A percentile compares a stretch with the other conserved stretches of the same genome.
Evolutionary conservation across 2,113 vertebrate species (phyloP).

Genomic region (Turdus rufiventris): DNA sequence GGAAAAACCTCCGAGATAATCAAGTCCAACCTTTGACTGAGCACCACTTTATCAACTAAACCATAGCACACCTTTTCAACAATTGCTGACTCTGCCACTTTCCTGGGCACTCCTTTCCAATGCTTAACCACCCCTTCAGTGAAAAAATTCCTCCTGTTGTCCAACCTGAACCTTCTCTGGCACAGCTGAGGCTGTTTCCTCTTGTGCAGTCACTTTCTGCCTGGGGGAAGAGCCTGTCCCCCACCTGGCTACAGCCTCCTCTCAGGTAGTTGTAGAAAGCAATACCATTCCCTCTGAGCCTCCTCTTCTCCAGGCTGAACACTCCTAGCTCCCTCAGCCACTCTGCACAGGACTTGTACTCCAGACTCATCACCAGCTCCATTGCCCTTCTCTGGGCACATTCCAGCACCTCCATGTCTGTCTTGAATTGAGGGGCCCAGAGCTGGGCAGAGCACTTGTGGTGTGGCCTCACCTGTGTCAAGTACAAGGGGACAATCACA

Average conservation of each 20-base stretch:
- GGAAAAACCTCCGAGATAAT: background rate
- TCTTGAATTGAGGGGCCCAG: background rate
- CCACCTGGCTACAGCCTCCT: background rate
- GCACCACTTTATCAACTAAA: background rate
- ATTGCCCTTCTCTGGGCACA: background rate
- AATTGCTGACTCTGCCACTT: background rate
- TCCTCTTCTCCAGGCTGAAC: background rate
- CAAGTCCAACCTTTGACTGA: background rate
- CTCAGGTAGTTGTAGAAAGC: background rate
- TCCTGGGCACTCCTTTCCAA: background rate
- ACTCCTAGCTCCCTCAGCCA: background rate
- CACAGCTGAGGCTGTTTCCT: background rate
- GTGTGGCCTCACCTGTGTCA: background rate
- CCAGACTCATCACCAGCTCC: background rate
- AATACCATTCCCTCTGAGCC: background rate
- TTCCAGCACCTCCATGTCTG: background rate
- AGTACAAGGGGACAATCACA: background rate
- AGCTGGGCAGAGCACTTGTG: background rate
- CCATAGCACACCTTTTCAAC: background rate
- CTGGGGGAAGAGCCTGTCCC: background rate
- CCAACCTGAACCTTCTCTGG: background rate
- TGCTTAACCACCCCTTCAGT: background rate
- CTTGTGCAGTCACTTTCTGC: background rate
- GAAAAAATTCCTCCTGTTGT: background rate
- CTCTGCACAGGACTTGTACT: fast-evolving